A percentile compares a stretch with the other conserved stretches of the same genome.
Conservation (phyloP, 1,140 invertebrate genomes). For the Episyrphus balteatus region DNA sequence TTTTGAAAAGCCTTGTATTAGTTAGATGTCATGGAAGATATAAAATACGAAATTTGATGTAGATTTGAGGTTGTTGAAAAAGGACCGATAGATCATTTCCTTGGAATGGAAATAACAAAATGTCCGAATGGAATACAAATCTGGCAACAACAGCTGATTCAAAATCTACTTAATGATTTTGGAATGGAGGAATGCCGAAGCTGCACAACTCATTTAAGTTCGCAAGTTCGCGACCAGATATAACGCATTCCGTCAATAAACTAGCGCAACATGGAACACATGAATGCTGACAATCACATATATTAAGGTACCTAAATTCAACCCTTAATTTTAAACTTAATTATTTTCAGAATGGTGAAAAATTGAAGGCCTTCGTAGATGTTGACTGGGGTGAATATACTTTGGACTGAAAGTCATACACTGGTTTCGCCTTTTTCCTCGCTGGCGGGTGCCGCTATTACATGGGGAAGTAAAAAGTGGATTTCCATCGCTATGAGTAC, state of each 20-base stretch:
- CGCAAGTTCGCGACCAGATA: conserved; percentile 3
- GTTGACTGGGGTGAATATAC: conserved; percentile 26
- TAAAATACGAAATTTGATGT: conserved; percentile 12
- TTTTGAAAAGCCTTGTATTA: conserved; percentile 17
- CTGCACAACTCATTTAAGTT: neutral
- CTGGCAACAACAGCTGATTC: conserved; percentile 6
- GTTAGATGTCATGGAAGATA: conserved; percentile 7
- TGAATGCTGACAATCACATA: conserved; percentile 4
- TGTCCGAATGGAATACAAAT: conserved; percentile 3
- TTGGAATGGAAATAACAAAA: conserved; percentile 24
- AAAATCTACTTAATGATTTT: conserved; percentile 5
- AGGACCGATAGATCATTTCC: conserved; percentile 14
- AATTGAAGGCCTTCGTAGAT: conserved; percentile 1
- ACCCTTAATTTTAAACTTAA: neutral
- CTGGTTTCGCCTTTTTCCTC: conserved; percentile 25
- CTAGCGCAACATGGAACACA: conserved; percentile 5
- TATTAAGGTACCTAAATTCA: conserved; percentile 5
- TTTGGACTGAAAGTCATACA: conserved; percentile 23
- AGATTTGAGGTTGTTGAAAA: conserved; percentile 19
- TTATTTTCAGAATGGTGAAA: neutral
- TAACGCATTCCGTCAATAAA: neutral
- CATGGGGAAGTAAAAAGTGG: conserved; percentile 26
- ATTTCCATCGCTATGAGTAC: conserved; percentile 25
- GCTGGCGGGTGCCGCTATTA: conserved; percentile 14
- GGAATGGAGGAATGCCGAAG: conserved; percentile 3